These are phyloP conservation scores for Drosophila parvula DNA, from an alignment of 1,140 invertebrate genomes.

Conservation along the genomic window DNA sequence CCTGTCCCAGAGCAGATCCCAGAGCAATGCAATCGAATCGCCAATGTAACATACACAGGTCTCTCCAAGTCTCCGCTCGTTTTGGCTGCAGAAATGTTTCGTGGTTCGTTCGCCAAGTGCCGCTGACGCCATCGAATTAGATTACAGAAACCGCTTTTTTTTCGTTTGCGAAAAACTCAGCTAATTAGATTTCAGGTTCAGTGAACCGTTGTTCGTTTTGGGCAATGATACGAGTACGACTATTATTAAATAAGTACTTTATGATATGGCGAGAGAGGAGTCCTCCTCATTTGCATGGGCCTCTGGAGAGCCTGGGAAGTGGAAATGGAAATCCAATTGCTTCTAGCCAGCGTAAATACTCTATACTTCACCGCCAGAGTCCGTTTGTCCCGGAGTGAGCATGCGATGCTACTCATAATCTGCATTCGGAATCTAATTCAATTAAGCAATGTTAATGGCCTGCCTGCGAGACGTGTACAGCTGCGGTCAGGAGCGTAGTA, in stretches of 20 bases:
- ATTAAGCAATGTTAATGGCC: slow-evolving; percentile 80
- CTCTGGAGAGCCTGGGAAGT: slow-evolving; percentile 21
- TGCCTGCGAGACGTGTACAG: slow-evolving; percentile 66
- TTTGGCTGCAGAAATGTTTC: slow-evolving; percentile 51
- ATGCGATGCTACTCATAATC: slow-evolving; percentile 73
- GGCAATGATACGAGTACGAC: slow-evolving; percentile 7
- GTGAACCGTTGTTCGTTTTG: slow-evolving; percentile 26
- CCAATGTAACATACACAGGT: slow-evolving; percentile 35
- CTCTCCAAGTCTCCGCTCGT: slow-evolving; percentile 28
- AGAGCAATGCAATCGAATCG: slow-evolving; percentile 34
- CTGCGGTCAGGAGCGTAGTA: slow-evolving; percentile 39
- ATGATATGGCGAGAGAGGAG: slow-evolving; percentile 4
- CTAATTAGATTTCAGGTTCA: slow-evolving; percentile 50
- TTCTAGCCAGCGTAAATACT: slow-evolving; percentile 20
- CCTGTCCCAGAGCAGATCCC: slow-evolving; percentile 12
- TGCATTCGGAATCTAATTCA: slow-evolving; percentile 78
- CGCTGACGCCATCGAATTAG: slow-evolving; percentile 52
- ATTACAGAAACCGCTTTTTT: slow-evolving; percentile 50
- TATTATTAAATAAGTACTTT: slow-evolving; percentile 23
- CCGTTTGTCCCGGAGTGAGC: slow-evolving; percentile 32
- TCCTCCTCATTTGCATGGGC: slow-evolving; percentile 32
- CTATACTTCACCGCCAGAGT: slow-evolving; percentile 19
- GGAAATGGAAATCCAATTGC: slow-evolving; percentile 13
- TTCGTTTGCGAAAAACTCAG: slow-evolving; percentile 28
- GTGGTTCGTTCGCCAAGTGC: slow-evolving; percentile 42